Base-by-base conservation (phyloP, 2,797 vertebrate genomes). In the Sebastiscus albofasciatus region DNA sequence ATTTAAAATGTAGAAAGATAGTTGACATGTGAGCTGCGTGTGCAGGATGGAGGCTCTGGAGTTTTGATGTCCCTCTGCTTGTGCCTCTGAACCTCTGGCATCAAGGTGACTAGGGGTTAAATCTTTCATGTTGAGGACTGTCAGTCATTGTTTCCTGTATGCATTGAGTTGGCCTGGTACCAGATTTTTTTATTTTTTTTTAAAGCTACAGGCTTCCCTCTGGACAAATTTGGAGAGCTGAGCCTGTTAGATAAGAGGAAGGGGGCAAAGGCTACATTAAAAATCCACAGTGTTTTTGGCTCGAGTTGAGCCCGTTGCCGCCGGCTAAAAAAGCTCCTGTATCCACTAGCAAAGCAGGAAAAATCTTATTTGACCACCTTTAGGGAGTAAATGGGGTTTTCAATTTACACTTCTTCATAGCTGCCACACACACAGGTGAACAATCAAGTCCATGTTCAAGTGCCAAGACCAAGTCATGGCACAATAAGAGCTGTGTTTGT, bases 1-100 rank as follows among this genome's bases (percentile, higher is more conserved):
- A 86, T 91, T 62, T 83, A 77, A 89, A 92, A 94, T 90, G 78
- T 69, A 84, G 58, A 82, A 49, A 56, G 84, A 69, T 71, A 26
- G 72, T 65, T 91, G 84, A 76, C 78, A 83, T 79, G 20, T 29
- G 64, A 77, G 74, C 56, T 54, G 64, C 55, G 67, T 54, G 77
- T 18, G 14, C 55, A 55, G 29, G 54, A 58, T 59, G 16, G 22
- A 85, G 54, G 71, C 73, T 58, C 58, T 73, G 56, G 73, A 68
- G 76, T 70, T 86, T 82, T 88, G 77, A 89, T 72, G 65, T 82
- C 84, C 52, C 72, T 71, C 74, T 80, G 72, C 69, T 65, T 77
- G 42, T 64, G 68, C 73, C 72, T 79, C 67, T 80, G 81, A 85
- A 73, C 52, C 60, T 72, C 33, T 72, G 20, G 62, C 77, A 65